These are phyloP conservation scores for Chiroxiphia lanceolata DNA, from an alignment of 2,797 vertebrate genomes.

Conservation along the genomic window DNA sequence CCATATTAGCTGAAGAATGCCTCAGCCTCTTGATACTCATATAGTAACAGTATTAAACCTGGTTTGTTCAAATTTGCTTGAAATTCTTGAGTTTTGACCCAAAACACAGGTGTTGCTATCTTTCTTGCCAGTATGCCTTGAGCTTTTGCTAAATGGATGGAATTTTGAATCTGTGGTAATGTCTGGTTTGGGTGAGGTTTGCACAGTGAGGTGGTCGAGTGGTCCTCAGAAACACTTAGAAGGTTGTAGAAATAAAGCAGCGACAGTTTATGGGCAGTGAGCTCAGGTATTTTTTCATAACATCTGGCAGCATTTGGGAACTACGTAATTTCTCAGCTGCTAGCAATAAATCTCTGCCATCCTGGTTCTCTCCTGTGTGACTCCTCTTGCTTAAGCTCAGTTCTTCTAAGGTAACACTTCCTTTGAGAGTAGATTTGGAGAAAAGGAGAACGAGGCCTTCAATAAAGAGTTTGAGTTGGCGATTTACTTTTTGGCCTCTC, in stretches of 20 bases:
- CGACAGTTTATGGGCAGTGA: background rate
- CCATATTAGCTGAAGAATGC: background rate
- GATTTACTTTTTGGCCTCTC: background rate
- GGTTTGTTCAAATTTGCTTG: background rate
- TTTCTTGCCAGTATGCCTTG: background rate
- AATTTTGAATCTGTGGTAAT: background rate
- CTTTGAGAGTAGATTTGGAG: background rate
- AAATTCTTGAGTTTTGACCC: background rate
- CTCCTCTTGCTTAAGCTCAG: background rate
- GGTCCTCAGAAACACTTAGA: background rate
- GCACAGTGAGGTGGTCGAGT: background rate
- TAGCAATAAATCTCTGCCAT: slow-evolving; percentile 11
- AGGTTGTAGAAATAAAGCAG: background rate
- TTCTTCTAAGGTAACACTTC: background rate
- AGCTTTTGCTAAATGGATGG: background rate
- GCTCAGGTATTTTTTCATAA: background rate
- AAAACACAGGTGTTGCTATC: background rate
- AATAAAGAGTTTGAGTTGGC: background rate
- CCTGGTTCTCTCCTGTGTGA: background rate
- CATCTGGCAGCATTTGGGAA: background rate
- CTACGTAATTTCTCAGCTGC: background rate
- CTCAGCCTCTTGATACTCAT: background rate
- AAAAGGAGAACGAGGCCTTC: background rate
- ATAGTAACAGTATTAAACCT: background rate
- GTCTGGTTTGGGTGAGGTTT: background rate